Conservation (phyloP, 1,140 invertebrate species). For the Drosophila bipectinata region DNA sequence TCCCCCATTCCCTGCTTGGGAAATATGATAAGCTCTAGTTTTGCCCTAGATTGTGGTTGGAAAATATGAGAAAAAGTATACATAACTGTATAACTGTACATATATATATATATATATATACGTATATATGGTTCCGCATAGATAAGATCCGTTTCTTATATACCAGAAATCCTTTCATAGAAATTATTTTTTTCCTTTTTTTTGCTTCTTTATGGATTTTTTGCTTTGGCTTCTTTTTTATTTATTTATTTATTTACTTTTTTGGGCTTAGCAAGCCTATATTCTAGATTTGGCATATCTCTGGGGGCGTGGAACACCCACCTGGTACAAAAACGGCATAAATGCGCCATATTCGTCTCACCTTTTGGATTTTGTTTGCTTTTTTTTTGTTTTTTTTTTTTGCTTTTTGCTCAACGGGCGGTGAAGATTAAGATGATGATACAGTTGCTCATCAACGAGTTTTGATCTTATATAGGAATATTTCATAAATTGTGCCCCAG, state of each 20-base stretch:
- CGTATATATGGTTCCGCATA: background rate
- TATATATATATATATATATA: too few species aligned
- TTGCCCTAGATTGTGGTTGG: background rate
- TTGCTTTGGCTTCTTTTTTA: conserved; percentile 1
- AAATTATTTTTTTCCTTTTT: background rate
- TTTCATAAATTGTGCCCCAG: conserved; percentile 21
- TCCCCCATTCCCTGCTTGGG: background rate
- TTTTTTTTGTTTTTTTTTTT: background rate
- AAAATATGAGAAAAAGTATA: background rate
- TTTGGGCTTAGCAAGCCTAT: conserved; percentile 1
- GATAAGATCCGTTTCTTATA: conserved; percentile 9
- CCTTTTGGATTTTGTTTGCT: conserved; percentile 39
- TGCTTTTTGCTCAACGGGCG: too few species aligned
- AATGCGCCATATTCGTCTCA: conserved; percentile 25
- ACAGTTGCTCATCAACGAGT: conserved; percentile 63
- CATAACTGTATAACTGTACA: background rate
- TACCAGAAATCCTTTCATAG: conserved; percentile 2
- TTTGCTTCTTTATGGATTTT: background rate
- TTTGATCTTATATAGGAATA: conserved; percentile 65
- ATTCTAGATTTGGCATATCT: conserved; percentile 35
- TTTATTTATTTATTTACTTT: background rate
- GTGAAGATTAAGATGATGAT: conserved; percentile 45
- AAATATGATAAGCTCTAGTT: conserved; percentile 4
- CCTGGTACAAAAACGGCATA: background rate
- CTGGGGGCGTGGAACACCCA: conserved; percentile 44